Evolutionary conservation across 2,797 vertebrate species (phyloP).

Genomic region (Synaphobranchus kaupii): DNA sequence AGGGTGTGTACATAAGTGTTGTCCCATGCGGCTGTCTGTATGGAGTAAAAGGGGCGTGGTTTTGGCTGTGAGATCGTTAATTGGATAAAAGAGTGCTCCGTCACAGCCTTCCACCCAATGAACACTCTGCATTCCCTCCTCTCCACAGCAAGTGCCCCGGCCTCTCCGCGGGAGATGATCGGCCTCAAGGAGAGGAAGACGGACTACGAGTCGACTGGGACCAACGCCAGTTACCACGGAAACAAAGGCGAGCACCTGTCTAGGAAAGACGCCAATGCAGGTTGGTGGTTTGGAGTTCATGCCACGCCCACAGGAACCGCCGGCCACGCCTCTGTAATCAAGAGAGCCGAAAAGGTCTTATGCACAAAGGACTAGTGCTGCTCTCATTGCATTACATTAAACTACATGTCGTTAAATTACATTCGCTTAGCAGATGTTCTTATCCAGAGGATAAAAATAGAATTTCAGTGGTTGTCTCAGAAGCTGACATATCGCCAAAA

Average conservation of each 20-base stretch:
- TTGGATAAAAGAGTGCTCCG: background rate
- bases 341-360: background rate
- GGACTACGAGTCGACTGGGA: slow-evolving; percentile 92
- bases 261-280: slow-evolving; percentile 93
- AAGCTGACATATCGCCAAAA: too few relatives aligned
- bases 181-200: slow-evolving; percentile 94
- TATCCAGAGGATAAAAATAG: background rate
- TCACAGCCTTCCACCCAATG: background rate
- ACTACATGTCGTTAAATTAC: background rate
- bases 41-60: background rate
- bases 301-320: background rate
- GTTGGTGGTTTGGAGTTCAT: slow-evolving; percentile 64
- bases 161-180: slow-evolving; percentile 97
- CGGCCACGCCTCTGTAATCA: background rate
- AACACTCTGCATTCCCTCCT: background rate
- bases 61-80: background rate
- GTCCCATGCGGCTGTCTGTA: background rate
- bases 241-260: slow-evolving; percentile 96
- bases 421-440: background rate
- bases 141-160: slow-evolving; percentile 88
- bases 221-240: slow-evolving; percentile 89
- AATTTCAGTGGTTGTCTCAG: too few relatives aligned
- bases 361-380: background rate
- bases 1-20: background rate
- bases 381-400: background rate